These are phyloP conservation scores for Drosophila cyrtoloma DNA, from an alignment of 2,888 invertebrate genomes.

Conservation along the genomic window DNA sequence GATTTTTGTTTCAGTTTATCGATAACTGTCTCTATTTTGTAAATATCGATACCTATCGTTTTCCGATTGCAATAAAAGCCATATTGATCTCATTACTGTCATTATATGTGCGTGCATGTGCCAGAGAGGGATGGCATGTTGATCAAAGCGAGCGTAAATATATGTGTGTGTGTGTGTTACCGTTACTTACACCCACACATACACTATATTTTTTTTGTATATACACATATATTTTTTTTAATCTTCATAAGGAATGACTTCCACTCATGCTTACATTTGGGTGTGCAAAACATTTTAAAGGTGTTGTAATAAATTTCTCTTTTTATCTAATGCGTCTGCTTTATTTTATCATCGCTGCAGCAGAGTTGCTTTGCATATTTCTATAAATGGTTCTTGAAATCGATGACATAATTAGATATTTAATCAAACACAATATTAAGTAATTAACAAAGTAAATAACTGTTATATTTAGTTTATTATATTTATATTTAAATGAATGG, in stretches of 20 bases:
- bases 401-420: not conserved
- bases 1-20: too few species aligned
- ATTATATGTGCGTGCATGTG: too few species aligned
- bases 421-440: not conserved
- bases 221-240: too few species aligned
- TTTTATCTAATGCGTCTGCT: not conserved
- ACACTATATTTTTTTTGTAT: too few species aligned
- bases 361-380: not conserved
- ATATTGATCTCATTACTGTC: too few species aligned
- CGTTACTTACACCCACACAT: too few species aligned
- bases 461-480: not conserved
- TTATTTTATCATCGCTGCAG: not conserved
- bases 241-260: not conserved
- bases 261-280: not conserved
- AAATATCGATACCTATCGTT: too few species aligned
- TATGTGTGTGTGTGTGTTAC: too few species aligned
- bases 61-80: too few species aligned
- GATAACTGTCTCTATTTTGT: too few species aligned
- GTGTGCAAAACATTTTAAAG: not conserved
- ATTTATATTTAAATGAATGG: not conserved
- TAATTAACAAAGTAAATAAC: not conserved
- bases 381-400: not conserved
- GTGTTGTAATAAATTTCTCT: not conserved
- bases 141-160: too few species aligned
- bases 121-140: too few species aligned